Percentiles rank a stretch among this genome's conserved stretches.
These are phyloP conservation scores for Maylandia zebra DNA, from an alignment of 2,113 vertebrate genomes.

Conservation along the genomic window DNA sequence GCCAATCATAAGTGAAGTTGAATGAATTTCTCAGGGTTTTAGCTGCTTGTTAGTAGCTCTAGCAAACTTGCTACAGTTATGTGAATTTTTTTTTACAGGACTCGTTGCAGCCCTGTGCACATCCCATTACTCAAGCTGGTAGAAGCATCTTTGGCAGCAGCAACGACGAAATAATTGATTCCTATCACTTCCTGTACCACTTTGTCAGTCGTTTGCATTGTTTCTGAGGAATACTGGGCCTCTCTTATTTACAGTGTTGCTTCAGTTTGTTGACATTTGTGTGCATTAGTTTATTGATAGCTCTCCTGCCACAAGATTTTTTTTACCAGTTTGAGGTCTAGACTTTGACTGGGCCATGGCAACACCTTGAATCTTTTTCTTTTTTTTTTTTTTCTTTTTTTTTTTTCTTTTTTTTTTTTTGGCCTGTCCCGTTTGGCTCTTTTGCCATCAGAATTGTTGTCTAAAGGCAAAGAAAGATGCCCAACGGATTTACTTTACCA, in stretches of 20 bases:
- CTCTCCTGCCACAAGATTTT: background rate
- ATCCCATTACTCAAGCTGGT: background rate
- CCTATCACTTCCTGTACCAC: background rate
- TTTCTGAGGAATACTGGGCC: background rate
- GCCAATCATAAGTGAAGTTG: background rate
- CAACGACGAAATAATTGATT: background rate
- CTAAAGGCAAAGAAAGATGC: too few relatives aligned
- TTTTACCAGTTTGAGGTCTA: background rate
- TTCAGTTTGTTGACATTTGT: background rate
- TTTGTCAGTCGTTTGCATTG: background rate
- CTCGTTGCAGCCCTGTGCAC: background rate
- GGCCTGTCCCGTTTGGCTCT: too few relatives aligned
- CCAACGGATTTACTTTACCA: too few relatives aligned
- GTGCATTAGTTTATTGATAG: background rate
- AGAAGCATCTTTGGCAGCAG: background rate
- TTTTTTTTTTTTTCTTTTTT: too few relatives aligned
- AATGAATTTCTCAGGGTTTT: background rate
- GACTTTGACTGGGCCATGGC: background rate
- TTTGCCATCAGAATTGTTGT: too few relatives aligned
- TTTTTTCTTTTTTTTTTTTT: too few relatives aligned
- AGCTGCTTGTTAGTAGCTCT: background rate
- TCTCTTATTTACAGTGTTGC: background rate
- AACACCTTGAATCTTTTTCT: background rate
- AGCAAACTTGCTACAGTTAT: background rate
- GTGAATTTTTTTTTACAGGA: fast-evolving